phyloP scores from a whole-genome alignment of 2,113 vertebrate species.

The Osmerus eperlanus region DNA sequence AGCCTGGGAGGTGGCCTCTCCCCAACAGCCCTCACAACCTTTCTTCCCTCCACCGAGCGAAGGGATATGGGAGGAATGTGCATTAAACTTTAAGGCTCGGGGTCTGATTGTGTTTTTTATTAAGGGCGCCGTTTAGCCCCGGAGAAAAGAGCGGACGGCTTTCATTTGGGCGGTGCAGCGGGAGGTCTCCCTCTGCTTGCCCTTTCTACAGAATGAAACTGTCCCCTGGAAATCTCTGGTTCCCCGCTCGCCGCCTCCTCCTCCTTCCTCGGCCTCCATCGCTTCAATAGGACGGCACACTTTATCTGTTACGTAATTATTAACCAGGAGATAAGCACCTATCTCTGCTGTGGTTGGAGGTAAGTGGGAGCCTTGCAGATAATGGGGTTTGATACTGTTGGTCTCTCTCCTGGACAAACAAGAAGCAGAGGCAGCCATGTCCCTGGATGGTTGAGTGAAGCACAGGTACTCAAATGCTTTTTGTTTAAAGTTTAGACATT shows the following conservation, averaged over 20 bases:
- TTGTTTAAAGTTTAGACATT: not conserved
- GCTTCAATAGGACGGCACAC: constrained; percentile 50
- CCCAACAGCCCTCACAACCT: constrained; percentile 52
- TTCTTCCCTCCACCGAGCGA: constrained; percentile 41
- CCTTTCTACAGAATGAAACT: constrained; percentile 73
- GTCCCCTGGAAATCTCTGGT: constrained; percentile 65
- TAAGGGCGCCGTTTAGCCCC: constrained; percentile 71
- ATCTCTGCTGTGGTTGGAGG: constrained; percentile 64
- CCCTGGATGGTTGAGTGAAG: not conserved
- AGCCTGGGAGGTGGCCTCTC: constrained; percentile 49
- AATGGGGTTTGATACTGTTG: constrained; percentile 59
- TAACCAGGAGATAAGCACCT: constrained; percentile 68
- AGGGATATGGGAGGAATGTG: constrained; percentile 71
- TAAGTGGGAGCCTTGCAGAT: constrained; percentile 65
- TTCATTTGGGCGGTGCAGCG: constrained; percentile 72
- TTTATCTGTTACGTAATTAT: constrained; percentile 65
- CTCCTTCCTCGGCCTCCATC: constrained; percentile 17
- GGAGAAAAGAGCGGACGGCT: constrained; percentile 70
- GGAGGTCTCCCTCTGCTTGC: constrained; percentile 70
- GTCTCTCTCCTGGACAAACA: constrained; percentile 57
- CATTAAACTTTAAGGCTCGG: constrained; percentile 77
- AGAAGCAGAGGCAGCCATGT: constrained; percentile 9
- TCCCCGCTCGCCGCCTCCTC: constrained; percentile 31
- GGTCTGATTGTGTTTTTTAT: constrained; percentile 77
- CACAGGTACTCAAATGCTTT: not conserved